Conservation (phyloP, 2,888 invertebrate species). For the Netelia fuscicornis region DNA sequence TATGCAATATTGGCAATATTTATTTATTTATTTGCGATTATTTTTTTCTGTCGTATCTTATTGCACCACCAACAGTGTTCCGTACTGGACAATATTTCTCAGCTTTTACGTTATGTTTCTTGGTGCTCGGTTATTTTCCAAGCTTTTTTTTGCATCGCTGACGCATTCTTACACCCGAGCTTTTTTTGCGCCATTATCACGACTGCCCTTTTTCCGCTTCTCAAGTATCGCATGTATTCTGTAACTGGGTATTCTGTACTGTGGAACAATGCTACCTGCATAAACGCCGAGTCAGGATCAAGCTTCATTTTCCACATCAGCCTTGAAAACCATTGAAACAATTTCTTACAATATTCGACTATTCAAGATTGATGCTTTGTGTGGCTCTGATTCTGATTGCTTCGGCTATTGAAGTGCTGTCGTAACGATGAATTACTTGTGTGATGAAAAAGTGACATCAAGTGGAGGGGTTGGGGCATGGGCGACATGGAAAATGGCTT, state of each 20-base stretch:
- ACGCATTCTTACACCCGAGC: neutral
- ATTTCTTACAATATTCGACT: neutral
- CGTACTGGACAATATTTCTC: constrained; percentile 22
- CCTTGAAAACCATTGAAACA: neutral
- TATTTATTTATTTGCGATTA: neutral
- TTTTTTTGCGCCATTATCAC: neutral
- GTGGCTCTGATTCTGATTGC: constrained; percentile 30
- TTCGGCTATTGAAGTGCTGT: neutral
- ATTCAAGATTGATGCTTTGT: constrained; percentile 9
- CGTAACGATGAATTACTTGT: constrained; percentile 48
- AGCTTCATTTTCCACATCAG: constrained; percentile 16
- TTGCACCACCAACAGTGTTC: constrained; percentile 15
- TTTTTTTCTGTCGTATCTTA: neutral
- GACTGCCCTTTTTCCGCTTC: neutral
- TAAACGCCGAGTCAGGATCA: constrained; percentile 16
- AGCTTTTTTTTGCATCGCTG: neutral
- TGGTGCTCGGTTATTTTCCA: neutral
- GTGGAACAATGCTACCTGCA: neutral
- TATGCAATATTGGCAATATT: constrained; percentile 8
- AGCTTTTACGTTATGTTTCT: constrained; percentile 7
- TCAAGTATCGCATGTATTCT: constrained; percentile 15
- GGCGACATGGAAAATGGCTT: constrained; percentile 88
- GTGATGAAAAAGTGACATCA: constrained; percentile 77
- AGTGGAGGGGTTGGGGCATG: constrained; percentile 80
- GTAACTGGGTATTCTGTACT: neutral